Evolutionary conservation across 2,797 vertebrate genomes (phyloP), one percentile per base, ranked within the genome.

Genomic region (Pitangus sulphuratus): DNA sequence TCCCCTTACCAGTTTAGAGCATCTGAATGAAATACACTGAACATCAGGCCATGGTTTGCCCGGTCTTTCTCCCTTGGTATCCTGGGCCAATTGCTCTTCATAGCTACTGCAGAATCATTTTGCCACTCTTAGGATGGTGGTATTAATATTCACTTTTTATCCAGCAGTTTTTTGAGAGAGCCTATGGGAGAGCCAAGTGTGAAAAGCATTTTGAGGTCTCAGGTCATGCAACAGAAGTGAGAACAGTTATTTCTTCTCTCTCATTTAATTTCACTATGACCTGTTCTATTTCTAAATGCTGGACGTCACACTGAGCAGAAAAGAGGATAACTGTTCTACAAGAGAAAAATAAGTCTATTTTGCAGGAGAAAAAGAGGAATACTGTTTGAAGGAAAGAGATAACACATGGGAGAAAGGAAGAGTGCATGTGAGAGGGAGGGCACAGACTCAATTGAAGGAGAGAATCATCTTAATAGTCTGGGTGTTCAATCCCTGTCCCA

Each of bases 171-270:
- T 94, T 71, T 75, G 54, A 83, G 35, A 71, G 62, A 86, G 54
- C 9, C 56, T 84, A 30, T 82, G 28, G 18, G 50, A 51, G 28
- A 30, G 28, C 78, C 66, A 88, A 84, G 77, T 25, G 83, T 79
- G 51, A 84, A 93, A 94, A 90, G 58, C 33, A 84, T 92, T 86
- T 72, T 76, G 66, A 91, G 62, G 62, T 93, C 84, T 84, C 28
- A 35, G 87, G 82, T 97, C 92, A 72, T 42, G 35, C 47, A 76
- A 48, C 47, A 88, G 84, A 91, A 78, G 82, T 65, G 64, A 90
- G 87, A 91, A 84, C 47, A 86, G 76, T 80, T 91, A 80, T 80
- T 94, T 93, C 80, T 85, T 88, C 50, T 75, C 57, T 91, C 80
- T 86, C 2, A 4, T 47, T 89, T 96, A 1, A 89, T 89, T 92